Conservation (phyloP, 2,888 invertebrate genomes). For the Unio pictorum region DNA sequence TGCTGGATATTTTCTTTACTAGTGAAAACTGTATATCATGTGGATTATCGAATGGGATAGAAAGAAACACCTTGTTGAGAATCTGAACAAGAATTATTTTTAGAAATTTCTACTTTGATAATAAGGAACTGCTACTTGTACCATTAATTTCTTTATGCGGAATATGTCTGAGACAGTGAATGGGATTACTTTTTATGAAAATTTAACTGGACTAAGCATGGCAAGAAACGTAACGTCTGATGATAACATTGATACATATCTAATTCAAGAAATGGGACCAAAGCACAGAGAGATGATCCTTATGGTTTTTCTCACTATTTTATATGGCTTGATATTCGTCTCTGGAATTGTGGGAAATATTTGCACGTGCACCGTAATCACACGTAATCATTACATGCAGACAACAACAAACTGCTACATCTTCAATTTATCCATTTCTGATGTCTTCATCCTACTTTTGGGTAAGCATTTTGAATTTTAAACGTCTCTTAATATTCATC, state of each 20-base stretch:
- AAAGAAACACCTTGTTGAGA: too few species aligned
- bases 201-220: too few species aligned
- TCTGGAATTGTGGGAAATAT: constrained; percentile 28
- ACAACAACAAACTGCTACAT: constrained; percentile 81
- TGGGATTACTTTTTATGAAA: too few species aligned
- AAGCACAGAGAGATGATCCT: constrained; percentile 1
- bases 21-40: too few species aligned
- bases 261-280: constrained; percentile 2
- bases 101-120: too few species aligned
- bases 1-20: too few species aligned
- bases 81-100: too few species aligned
- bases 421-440: constrained; percentile 87
- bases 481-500: background rate
- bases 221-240: too few species aligned
- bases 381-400: constrained; percentile 26
- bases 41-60: too few species aligned
- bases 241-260: background rate
- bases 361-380: constrained; percentile 26
- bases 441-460: constrained; percentile 81
- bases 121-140: too few species aligned
- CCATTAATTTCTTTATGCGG: too few species aligned
- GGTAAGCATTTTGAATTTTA: constrained; percentile 71
- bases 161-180: too few species aligned
- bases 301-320: constrained; percentile 13
- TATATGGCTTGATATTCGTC: constrained; percentile 24